Evolutionary conservation across 1,140 invertebrate species (phyloP), one percentile per base, ranked within the genome.

Genomic region (Psilanteris sp.): DNA sequence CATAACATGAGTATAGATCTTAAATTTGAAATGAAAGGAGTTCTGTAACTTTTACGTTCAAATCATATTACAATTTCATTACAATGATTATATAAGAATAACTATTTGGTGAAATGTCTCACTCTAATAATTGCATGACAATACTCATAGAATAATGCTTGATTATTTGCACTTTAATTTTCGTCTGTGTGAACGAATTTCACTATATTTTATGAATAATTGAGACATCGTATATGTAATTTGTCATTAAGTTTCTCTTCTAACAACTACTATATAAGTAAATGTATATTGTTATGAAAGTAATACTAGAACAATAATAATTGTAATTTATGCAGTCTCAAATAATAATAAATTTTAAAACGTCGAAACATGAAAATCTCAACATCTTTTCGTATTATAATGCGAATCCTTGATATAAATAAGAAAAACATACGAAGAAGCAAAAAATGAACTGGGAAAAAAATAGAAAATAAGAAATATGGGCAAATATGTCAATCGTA

Each of bases 401-500:
- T 36, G 46, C 18, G 24, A 34, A 48, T 5, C n/a, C 16, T 11
- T 4, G 5, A 9, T 1, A 15, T 20, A 34, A 44, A 59, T 59
- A 59, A 34, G 10, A 27, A 26, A 8, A 3, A 14, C 9, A n/a
- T 9, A 4, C 5, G 16, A 8, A 18, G 5, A 15, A n/a, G 8
- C 16, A 44, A 66, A 52, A 32, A 52, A 52, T 31, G 44, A 9
- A 0, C 3, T n/a, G 10, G n/a, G 7, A 18, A 54, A 43, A 14
- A n/a, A 29, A 7, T 18, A 54, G 20, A 41, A 31, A 13, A 29
- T 6, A 24, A 13, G 27, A 46, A 52, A 66, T 66, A 44, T 27
- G 36, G 20, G 37, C 46, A 20, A 66, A 66, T 66, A 54, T 66
- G 61, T 66, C 61, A 66, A 43, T 54, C 22, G 61, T 31, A 31